Base-by-base conservation (phyloP, 2,797 vertebrate genomes). In the Sebastes diploproa region DNA sequence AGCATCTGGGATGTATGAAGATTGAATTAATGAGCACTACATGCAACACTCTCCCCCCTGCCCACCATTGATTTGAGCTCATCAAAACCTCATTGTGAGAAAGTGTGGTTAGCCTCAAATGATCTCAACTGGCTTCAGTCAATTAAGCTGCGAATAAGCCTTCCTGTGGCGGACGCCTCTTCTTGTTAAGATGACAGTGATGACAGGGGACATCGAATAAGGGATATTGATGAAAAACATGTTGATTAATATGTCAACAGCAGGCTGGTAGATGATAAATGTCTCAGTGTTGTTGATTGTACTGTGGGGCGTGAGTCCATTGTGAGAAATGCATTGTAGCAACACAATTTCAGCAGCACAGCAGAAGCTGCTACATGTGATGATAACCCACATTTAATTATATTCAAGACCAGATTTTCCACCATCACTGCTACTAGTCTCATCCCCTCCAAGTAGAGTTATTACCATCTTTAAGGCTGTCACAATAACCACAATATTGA, bases 41-140 rank as follows among this genome's bases (percentile, higher is more conserved):
- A 88, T 88, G 72, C 66, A 81, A 80, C 77, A 72, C 77, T 79
- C 69, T 27, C 70, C 78, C 78, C 76, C 73, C 70, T 70, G 75
- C 75, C 67, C 77, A 52, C 74, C 89, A 92, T 93, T 91, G 91
- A 95, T 94, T 93, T 88, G 72, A 89, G 87, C 90, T 92, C 91
- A 92, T 94, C 90, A 93, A 92, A 91, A 90, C 73, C 80, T 89
- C 85, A 89, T 92, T 90, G 90, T 91, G 83, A 87, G 82, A 90
- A 87, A 86, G 87, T 84, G 88, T 72, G 84, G 89, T 94, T 94
- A 86, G 89, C 89, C 77, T 94, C 87, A 89, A 88, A 93, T 91
- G 87, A 93, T 91, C 89, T 92, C 85, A 70, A 83, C 70, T 89
- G 86, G 86, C 72, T 92, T 81, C 87, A 88, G 85, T 92, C 93